Evolutionary conservation across 2,888 invertebrate species (phyloP).

Genomic region (Clanis bilineata): DNA sequence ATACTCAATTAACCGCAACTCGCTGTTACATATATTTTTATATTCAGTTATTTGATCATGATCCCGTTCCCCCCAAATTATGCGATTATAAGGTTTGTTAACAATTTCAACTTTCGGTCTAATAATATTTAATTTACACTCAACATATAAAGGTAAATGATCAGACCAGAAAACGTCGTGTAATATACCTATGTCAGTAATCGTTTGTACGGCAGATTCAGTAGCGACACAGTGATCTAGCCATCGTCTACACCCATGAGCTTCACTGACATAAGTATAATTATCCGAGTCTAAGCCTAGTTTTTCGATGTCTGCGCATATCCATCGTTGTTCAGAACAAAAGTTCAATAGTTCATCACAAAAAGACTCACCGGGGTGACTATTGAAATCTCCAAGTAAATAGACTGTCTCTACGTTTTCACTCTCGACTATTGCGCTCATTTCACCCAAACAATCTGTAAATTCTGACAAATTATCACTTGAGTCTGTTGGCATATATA

Average conservation of each 20-base stretch:
- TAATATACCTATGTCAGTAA: neutral
- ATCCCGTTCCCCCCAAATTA: no score
- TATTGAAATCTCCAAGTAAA: neutral
- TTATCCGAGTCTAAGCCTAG: neutral
- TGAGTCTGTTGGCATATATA: neutral
- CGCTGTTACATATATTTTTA: no score
- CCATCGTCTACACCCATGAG: constrained; percentile 7
- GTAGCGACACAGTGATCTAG: constrained; percentile 14
- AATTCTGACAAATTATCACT: neutral
- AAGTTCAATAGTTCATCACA: neutral
- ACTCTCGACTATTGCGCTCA: neutral
- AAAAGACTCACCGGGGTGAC: neutral
- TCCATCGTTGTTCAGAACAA: constrained; percentile 1
- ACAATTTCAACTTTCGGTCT: neutral
- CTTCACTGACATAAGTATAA: constrained; percentile 14
- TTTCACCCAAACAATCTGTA: constrained; percentile 9
- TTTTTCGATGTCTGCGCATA: constrained; percentile 7
- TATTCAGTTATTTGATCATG: no score
- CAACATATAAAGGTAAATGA: neutral
- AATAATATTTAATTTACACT: neutral
- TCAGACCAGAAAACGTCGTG: neutral
- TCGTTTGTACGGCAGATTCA: neutral
- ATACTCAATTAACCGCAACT: no score
- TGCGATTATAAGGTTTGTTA: no score
- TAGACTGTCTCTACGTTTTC: neutral